phyloP scores from a whole-genome alignment of 2,797 vertebrate genomes.

The Buceros bicornis region DNA sequence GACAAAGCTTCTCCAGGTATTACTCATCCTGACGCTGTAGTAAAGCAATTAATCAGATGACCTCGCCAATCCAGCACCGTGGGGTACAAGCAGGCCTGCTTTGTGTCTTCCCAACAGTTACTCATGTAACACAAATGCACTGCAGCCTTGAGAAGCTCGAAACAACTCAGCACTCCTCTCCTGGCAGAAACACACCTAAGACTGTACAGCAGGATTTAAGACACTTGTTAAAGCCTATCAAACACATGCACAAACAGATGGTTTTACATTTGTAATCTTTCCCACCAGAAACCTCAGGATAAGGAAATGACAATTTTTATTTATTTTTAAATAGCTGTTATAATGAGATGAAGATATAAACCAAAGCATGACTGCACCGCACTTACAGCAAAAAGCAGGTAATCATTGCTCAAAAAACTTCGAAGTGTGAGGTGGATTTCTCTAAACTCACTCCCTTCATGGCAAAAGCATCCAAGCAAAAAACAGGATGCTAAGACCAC shows the following conservation, averaged over 20 bases:
- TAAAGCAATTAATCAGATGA: neutral
- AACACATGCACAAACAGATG: neutral
- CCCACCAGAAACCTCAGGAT: neutral
- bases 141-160: neutral
- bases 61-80: neutral
- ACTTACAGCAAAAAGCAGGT: neutral
- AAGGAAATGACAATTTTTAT: neutral
- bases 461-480: neutral
- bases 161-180: neutral
- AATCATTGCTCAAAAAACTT: neutral
- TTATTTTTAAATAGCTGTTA: constrained; percentile 13
- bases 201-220: neutral
- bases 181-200: neutral
- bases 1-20: neutral
- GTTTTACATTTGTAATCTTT: neutral
- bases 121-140: neutral
- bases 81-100: neutral
- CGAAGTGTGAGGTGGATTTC: neutral
- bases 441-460: neutral
- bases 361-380: neutral
- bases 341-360: neutral
- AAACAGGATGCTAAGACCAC: fast-evolving
- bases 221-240: neutral
- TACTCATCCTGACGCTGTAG: neutral
- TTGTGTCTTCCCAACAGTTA: neutral